A percentile compares a stretch with the other conserved stretches of the same genome.
Evolutionary conservation across 2,113 vertebrate species (phyloP).

Genomic region (Chionomys nivalis): DNA sequence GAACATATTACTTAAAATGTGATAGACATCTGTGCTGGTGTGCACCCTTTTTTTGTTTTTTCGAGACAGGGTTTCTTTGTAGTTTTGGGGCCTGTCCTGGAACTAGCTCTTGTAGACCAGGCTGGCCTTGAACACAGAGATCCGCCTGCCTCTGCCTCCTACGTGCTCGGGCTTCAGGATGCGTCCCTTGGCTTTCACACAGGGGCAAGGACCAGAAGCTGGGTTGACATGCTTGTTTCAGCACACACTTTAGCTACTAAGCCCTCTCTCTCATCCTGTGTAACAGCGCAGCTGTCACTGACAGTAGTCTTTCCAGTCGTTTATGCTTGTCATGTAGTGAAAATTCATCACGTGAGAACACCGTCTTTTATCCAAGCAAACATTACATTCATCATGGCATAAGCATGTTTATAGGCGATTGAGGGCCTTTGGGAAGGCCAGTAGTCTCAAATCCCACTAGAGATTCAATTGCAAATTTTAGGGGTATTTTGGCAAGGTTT

Average conservation of each 20-base stretch:
- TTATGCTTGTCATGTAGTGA: background rate
- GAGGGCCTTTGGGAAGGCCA: background rate
- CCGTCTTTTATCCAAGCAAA: constrained; percentile 20
- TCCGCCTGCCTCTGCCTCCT: too few relatives aligned
- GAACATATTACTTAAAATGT: constrained; percentile 5
- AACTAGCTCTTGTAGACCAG: background rate
- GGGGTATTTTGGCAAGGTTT: constrained; percentile 29
- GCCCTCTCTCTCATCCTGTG: background rate
- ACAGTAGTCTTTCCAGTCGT: constrained; percentile 18
- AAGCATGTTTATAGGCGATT: background rate
- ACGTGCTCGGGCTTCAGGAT: too few relatives aligned
- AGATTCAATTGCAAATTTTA: background rate
- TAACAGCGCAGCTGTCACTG: background rate
- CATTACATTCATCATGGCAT: background rate
- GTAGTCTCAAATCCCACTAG: constrained; percentile 12
- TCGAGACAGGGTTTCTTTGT: background rate
- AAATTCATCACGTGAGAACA: background rate
- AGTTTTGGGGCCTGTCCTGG: background rate
- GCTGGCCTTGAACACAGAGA: background rate
- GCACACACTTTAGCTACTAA: background rate
- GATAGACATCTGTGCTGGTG: background rate
- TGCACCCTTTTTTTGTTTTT: too few relatives aligned
- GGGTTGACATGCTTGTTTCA: background rate
- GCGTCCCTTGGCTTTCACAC: background rate
- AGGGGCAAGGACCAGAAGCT: too few relatives aligned